phyloP scores from a whole-genome alignment of 2,888 invertebrate genomes.

The Pterobdella sp. region DNA sequence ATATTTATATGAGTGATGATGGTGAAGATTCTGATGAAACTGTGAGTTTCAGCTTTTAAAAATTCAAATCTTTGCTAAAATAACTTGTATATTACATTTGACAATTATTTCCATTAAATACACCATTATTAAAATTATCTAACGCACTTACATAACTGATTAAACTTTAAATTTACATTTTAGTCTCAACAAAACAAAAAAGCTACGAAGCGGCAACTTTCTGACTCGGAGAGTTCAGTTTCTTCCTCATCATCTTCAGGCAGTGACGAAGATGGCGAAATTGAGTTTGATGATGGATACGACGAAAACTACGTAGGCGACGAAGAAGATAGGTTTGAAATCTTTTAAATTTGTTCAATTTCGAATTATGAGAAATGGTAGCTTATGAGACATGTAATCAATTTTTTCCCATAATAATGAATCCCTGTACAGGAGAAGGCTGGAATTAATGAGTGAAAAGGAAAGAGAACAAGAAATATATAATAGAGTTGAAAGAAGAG shows the following conservation, averaged over 20 bases:
- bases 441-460: conserved; percentile 17
- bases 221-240: not conserved
- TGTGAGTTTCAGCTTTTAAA: no score
- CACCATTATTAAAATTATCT: no score
- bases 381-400: not conserved
- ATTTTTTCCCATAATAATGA: not conserved
- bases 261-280: conserved; percentile 10
- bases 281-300: conserved; percentile 19
- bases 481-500: conserved; percentile 19
- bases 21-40: conserved; percentile 4
- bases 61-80: no score
- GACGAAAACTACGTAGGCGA: conserved; percentile 23
- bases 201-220: conserved; percentile 2
- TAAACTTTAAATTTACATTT: no score
- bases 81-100: no score
- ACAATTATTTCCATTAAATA: no score
- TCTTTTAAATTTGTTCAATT: not conserved
- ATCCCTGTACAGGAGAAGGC: not conserved
- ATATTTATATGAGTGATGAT: conserved; percentile 7
- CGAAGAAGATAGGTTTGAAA: conserved; percentile 13
- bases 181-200: not conserved
- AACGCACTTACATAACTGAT: no score
- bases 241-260: not conserved
- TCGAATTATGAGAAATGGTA: not conserved
- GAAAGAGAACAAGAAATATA: conserved; percentile 23